Evolutionary conservation across 2,113 vertebrate species (phyloP), one percentile per base, ranked within the genome.

Genomic region (Cettia cetti): DNA sequence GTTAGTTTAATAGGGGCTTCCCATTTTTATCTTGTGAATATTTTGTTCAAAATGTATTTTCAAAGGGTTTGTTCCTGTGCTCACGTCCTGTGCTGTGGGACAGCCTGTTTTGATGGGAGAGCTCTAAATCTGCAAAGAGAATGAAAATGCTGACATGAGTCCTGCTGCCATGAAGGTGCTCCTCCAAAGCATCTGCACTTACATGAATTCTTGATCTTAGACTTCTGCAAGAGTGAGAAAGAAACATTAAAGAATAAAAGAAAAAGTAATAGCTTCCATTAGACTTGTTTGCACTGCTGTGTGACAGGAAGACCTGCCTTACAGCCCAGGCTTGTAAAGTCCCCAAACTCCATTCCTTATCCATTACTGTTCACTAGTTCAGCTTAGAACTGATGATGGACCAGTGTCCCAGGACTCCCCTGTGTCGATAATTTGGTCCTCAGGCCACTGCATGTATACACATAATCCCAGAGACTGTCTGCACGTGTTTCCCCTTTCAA

Each of bases 21-120:
- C n/a, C 26, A 22, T 57, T 82, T 94, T 86, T 90, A 52, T 71
- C 71, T 52, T 49, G 9, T 69, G 57, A 31, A 9, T 65, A 19
- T 82, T 90, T 94, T 84, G 39, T 79, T 66, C 31, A 60, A 91
- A 92, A 52, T 78, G 19, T 39, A 26, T 75, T 84, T 94, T 71
- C 12, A 64, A 79, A 66, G 26, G 1, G 0, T 65, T 82, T 52
- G 28, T 74, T 94, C 35, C 11, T 53, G 40, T 2, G 0, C n/a
- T 83, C 53, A 59, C 44, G 45, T 72, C 53, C 66, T 64, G n/a
- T 39, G 39, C 50, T 80, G 59, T 81, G 39, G 19, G 23, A 59
- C 35, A 16, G 70, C 31, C 53, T 82, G 28, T 75, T 81, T 64
- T 56, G 52, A 60, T 37, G 52, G 33, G 60, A 68, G 79, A 85